A percentile compares a stretch with the other conserved stretches of the same genome.
phyloP scores from a whole-genome alignment of 2,888 invertebrate genomes.

The Trichogramma dendrolimi region DNA sequence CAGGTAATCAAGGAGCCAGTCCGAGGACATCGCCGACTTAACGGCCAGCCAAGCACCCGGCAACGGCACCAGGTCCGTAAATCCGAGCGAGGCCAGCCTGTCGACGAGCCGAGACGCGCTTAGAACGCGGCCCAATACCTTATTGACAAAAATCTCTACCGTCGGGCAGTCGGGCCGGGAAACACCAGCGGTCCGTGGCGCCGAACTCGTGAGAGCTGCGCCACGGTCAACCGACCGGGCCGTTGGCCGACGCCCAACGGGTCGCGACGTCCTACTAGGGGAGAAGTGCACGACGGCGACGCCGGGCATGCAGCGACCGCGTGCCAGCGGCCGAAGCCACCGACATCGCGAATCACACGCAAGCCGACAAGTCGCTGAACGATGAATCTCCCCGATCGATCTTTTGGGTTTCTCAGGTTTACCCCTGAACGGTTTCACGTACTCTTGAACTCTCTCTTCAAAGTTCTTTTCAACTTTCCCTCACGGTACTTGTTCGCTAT shows the following conservation, averaged over 20 bases:
- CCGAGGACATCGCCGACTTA: too few species aligned
- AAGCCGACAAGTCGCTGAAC: conserved; percentile 36
- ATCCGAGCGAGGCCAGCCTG: too few species aligned
- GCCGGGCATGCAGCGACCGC: conserved; percentile 29
- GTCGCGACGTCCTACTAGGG: conserved; percentile 57
- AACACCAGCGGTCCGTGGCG: too few species aligned
- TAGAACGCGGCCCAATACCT: too few species aligned
- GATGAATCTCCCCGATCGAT: conserved; percentile 50
- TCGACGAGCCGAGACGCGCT: too few species aligned
- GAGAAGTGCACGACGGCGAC: conserved; percentile 50
- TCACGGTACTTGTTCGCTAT: conserved; percentile 65
- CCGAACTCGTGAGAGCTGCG: too few species aligned
- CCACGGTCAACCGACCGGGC: conserved; percentile 45
- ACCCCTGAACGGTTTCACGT: conserved; percentile 57
- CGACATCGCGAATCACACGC: conserved; percentile 24
- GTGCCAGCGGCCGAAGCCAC: conserved; percentile 36
- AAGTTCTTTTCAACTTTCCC: conserved; percentile 70
- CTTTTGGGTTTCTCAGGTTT: conserved; percentile 59
- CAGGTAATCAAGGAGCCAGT: too few species aligned
- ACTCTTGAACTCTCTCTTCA: conserved; percentile 55
- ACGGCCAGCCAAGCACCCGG: too few species aligned
- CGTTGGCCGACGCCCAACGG: conserved; percentile 54
- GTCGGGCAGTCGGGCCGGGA: too few species aligned
- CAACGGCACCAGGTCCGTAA: too few species aligned
- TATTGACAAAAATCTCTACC: too few species aligned